A percentile compares a stretch with the other conserved stretches of the same genome.
These are phyloP conservation scores for Poecilus cupreus DNA, from an alignment of 2,888 invertebrate genomes.

Conservation along the genomic window DNA sequence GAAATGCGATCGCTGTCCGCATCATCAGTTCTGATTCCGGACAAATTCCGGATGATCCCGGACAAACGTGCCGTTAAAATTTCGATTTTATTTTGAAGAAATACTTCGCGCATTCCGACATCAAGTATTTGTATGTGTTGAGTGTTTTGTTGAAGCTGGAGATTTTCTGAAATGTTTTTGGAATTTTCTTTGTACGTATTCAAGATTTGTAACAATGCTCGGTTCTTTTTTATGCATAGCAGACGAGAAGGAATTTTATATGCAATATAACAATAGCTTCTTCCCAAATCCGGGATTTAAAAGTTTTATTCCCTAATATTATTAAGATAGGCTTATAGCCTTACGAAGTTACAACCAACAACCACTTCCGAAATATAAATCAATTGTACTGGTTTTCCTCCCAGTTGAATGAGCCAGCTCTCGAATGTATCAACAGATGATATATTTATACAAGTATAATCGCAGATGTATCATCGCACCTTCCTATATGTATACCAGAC, in stretches of 20 bases:
- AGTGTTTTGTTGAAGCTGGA: slow-evolving; percentile 23
- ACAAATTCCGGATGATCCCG: slow-evolving; percentile 53
- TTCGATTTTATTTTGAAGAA: slow-evolving; percentile 35
- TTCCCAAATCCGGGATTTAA: neutral
- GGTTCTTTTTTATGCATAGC: slow-evolving; percentile 20
- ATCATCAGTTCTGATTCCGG: slow-evolving; percentile 52
- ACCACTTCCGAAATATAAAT: neutral
- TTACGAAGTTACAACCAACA: neutral
- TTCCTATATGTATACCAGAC: too few species aligned
- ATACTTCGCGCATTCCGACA: slow-evolving; percentile 35
- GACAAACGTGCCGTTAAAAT: slow-evolving; percentile 37
- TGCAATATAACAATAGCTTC: slow-evolving; percentile 1
- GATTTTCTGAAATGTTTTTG: slow-evolving; percentile 29
- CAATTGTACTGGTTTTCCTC: neutral
- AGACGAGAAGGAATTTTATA: slow-evolving; percentile 3
- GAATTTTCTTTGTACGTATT: slow-evolving; percentile 30
- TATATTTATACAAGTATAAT: too few species aligned
- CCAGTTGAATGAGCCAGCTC: too few species aligned
- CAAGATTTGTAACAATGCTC: slow-evolving; percentile 6
- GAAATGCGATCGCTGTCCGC: slow-evolving; percentile 52
- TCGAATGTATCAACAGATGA: too few species aligned
- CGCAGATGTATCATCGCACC: too few species aligned
- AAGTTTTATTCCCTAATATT: neutral
- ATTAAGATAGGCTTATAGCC: neutral
- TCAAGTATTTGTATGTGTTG: slow-evolving; percentile 1